Evolutionary conservation across 2,888 invertebrate genomes (phyloP), one percentile per base, ranked within the genome.

Genomic region (Eulithis testata): DNA sequence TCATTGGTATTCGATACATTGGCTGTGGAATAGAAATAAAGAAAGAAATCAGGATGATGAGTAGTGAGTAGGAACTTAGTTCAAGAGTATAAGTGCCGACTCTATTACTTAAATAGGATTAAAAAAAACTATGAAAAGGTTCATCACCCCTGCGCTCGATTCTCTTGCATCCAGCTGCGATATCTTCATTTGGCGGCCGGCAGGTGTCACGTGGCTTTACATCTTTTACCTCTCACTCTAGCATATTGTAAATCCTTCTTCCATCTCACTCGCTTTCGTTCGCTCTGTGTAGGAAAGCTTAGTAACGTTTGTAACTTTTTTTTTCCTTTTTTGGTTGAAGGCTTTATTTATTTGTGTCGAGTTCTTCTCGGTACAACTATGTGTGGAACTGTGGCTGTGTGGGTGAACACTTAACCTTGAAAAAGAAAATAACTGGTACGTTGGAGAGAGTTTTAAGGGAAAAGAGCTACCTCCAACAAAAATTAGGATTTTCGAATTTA

Each of bases 101-200:
- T 31, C 4, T 31, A 31, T 31, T 31, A 31, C 31, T 31, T 31
- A 5, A 21, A 31, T 31, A 6, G 3, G 31, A 31, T 31, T 31
- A 2, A 31, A 31, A 31, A 31, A 31, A 31, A 31, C 6, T 37
- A 8, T 21, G 9, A 66, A 76, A 79, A 85, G 74, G 86, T 88
- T 87, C 72, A 68, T 68, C 62, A 82, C 78, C 73, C 78, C 88
- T 86, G 83, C 59, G 63, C 74, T 73, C 71, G 63, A 83, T 84
- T 83, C 82, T 84, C 87, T 86, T 82, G 85, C 86, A 88, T 88
- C 90, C 92, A 91, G 92, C 92, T 92, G 92, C 90, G 92, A 92
- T 92, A 88, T 93, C 93, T 93, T 92, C 91, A 93, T 93, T 92
- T 91, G 91, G 88, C 87, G 87, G 90, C 80, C 89, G 87, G 91